Evolutionary conservation across 1,140 invertebrate genomes (phyloP), one percentile per base, ranked within the genome.

Genomic region (Rhopalosiphum padi): DNA sequence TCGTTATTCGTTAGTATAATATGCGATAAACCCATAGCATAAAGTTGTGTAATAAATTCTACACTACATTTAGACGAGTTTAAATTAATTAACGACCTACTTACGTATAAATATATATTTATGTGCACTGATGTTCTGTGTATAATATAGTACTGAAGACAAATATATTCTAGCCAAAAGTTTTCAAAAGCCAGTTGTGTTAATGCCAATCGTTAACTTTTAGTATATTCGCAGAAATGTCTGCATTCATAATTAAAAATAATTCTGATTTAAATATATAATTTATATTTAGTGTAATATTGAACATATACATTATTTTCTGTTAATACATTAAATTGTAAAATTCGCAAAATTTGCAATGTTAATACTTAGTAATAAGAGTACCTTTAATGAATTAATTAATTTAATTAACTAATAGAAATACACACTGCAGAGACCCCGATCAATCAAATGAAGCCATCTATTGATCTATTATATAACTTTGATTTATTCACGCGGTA

Each of bases 191-290:
- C 48, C 87, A 89, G 37, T 89, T 89, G 87, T 53, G n/a, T 55
- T 37, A 23, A 89, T 53, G 87, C 87, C 87, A 89, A 89, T 89
- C 48, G 87, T 37, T 22, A 89, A 89, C 21, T 23, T 55, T 53
- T 53, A 37, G 18, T 37, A 11, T 51, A 53, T 89, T 89, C 22
- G 11, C 86, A 22, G 51, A 53, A 23, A 25, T 48, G 11, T 30
- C 15, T 37, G 23, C n/a, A 37, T 89, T 53, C 37, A 55, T 93
- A 51, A 23, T 87, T 93, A 93, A 93, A 93, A 93, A 87, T 35
- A 93, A 23, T 53, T 88, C n/a, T n/a, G 51, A 88, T 88, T 88
- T n/a, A 35, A 48, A 88, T 51, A n/a, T 35, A 86, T 18, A 23
- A 43, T 86, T 30, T 25, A 43, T 41, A 22, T 82, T 37, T 35